Percentiles rank a stretch among this genome's conserved stretches.
phyloP scores from a whole-genome alignment of 2,113 vertebrate species.

The Axis porcinus region DNA sequence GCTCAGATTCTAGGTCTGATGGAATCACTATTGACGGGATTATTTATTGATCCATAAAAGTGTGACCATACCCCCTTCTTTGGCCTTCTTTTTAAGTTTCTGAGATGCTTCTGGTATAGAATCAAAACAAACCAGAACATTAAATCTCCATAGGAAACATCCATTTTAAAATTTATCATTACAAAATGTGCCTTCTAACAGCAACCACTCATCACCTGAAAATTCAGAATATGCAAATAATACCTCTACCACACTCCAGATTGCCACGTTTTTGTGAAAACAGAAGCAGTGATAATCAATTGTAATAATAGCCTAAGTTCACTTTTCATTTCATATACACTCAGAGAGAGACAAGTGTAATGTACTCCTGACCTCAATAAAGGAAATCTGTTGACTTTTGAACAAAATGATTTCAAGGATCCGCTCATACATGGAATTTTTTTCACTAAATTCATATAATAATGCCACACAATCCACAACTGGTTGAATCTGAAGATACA shows the following conservation, averaged over 20 bases:
- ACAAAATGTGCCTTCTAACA: background rate
- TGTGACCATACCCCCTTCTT: background rate
- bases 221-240: background rate
- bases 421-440: background rate
- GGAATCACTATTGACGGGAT: background rate
- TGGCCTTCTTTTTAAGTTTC: background rate
- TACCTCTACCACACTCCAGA: background rate
- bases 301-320: background rate
- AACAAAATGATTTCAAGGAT: background rate
- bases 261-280: background rate
- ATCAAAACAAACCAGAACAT: background rate
- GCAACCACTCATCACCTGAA: background rate
- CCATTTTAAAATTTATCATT: background rate
- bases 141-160: conserved; percentile 16
- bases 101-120: background rate
- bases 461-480: background rate
- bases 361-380: background rate
- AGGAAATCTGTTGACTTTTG: background rate
- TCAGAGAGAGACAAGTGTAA: rapidly evolving
- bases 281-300: background rate
- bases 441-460: background rate
- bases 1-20: background rate
- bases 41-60: background rate
- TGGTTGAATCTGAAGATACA: background rate
- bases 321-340: background rate